Percentiles rank a stretch among this genome's conserved stretches.
Conservation (phyloP, 2,888 invertebrate genomes). For the Mesorhabditis sp. region DNA sequence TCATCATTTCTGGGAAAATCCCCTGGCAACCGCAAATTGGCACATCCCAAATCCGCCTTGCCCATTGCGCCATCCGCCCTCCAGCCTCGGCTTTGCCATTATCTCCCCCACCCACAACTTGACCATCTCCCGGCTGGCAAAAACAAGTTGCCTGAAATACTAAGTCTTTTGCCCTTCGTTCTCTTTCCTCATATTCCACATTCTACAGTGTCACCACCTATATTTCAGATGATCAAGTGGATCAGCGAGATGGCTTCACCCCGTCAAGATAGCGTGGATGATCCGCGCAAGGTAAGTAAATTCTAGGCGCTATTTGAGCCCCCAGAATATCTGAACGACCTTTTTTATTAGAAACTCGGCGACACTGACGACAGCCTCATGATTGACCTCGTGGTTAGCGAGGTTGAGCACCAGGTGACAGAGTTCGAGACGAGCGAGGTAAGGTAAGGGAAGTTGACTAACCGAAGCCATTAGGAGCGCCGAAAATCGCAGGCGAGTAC, state of each 20-base stretch:
- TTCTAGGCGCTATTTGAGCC: too few relatives aligned
- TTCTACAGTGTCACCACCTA: too few relatives aligned
- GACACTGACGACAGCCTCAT: slow-evolving; percentile 4
- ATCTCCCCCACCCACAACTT: too few relatives aligned
- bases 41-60: too few relatives aligned
- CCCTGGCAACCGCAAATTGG: too few relatives aligned
- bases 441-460: not conserved
- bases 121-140: too few relatives aligned
- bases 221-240: not conserved
- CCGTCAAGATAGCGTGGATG: not conserved
- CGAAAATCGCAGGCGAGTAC: slow-evolving; percentile 14
- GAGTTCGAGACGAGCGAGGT: slow-evolving; percentile 4
- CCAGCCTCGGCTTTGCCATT: too few relatives aligned
- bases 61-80: too few relatives aligned
- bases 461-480: slow-evolving; percentile 9
- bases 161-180: too few relatives aligned
- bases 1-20: too few relatives aligned
- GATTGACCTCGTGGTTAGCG: slow-evolving; percentile 2
- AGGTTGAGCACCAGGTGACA: slow-evolving; percentile 6
- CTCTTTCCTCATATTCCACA: too few relatives aligned
- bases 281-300: not conserved
- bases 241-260: not conserved
- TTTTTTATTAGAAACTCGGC: slow-evolving; percentile 3
- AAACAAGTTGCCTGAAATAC: too few relatives aligned
- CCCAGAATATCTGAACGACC: not conserved